Conservation (phyloP, 2,888 invertebrate species). For the Thumatha senex region DNA sequence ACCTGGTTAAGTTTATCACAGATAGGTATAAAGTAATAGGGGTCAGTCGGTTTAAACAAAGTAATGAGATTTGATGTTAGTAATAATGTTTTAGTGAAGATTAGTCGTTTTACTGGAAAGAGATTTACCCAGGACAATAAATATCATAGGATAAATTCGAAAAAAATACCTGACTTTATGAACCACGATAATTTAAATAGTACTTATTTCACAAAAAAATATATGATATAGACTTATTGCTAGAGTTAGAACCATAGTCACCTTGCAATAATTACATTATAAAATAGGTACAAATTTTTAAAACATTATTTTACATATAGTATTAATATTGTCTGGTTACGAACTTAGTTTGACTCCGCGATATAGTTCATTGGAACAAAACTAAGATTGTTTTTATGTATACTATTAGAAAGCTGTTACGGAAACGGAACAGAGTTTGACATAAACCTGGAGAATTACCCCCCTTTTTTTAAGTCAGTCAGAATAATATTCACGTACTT, state of each 20-base stretch:
- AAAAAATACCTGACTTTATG: slow-evolving; percentile 16
- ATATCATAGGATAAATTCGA: slow-evolving; percentile 31
- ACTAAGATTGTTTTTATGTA: not conserved
- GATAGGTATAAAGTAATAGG: too few species aligned
- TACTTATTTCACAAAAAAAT: slow-evolving; percentile 1
- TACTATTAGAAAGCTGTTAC: too few species aligned
- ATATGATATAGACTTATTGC: slow-evolving; percentile 18
- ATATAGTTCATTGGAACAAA: slow-evolving; percentile 39
- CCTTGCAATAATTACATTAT: slow-evolving; percentile 17
- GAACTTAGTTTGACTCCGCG: slow-evolving; percentile 24
- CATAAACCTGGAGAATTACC: too few species aligned
- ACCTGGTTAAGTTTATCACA: too few species aligned
- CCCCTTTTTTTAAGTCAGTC: too few species aligned
- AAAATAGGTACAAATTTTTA: slow-evolving; percentile 24
- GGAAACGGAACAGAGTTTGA: too few species aligned
- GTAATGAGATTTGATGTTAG: slow-evolving; percentile 9
- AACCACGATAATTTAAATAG: slow-evolving; percentile 19
- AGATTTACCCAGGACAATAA: slow-evolving; percentile 31
- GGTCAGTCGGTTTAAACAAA: not conserved
- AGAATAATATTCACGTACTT: too few species aligned
- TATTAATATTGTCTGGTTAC: slow-evolving; percentile 47
- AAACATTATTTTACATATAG: slow-evolving; percentile 17
- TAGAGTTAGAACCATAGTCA: slow-evolving; percentile 14
- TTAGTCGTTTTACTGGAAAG: slow-evolving; percentile 13
- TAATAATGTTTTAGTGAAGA: slow-evolving; percentile 5